Base-by-base conservation (phyloP, 2,113 vertebrate genomes). In the Spea multiplicata region DNA sequence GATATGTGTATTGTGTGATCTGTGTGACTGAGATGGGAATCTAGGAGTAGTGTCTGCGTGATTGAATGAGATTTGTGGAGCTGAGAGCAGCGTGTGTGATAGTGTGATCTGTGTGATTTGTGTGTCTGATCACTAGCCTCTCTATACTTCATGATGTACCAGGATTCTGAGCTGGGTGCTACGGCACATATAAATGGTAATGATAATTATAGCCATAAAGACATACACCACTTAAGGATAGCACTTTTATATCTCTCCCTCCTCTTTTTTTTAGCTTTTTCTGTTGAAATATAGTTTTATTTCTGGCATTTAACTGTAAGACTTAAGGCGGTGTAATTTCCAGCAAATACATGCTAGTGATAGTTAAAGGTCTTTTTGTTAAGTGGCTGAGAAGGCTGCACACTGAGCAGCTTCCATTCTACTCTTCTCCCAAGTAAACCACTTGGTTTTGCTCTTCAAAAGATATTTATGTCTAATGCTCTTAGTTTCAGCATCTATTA, bases 331-430 rank as follows among this genome's bases (percentile, higher is more conserved):
- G 53, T 70, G 53, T 69, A 69, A 76, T 76, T 76, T 76, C 44
- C 75, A 17, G 53, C 16, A 76, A 12, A 59, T 70, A 75, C 62
- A 45, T 67, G 66, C 45, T 49, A 13, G 66, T 55, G 44, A 76
- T 69, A 70, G 75, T 62, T 69, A 76, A 76, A 69, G 75, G 75
- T 70, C 45, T 70, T 76, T 53, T 66, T 69, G 10, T 76, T 61
- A 76, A 70, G 44, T 49, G 66, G 75, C 67, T 76, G 57, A 76
- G 47, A 69, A 59, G 53, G 66, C 66, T 45, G 49, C 66, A 76
- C 55, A 12, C 45, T 49, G 53, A 44, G 61, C 49, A 5, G 8
- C 59, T 61, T 76, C 75, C 57, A 44, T 69, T 49, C 13, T 61
- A 46, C 52, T 68, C 50, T 70, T 62, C 75, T 8, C 12, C 44